A percentile compares a stretch with the other conserved stretches of the same genome.
Evolutionary conservation across 2,113 vertebrate species (phyloP).

Genomic region (Epinephelus cyanopodus): DNA sequence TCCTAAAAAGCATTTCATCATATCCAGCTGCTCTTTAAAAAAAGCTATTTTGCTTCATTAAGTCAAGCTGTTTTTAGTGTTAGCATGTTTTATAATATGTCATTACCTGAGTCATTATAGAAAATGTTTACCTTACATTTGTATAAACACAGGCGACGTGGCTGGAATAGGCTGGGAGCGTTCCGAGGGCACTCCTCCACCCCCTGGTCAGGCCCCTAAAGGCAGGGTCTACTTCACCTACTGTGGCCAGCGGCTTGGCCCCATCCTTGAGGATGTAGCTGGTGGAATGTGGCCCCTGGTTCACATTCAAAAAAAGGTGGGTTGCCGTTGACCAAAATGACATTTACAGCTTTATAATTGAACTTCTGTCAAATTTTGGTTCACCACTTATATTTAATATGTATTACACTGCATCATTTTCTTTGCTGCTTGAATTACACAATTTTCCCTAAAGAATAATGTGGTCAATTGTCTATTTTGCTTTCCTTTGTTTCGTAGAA

Average conservation of each 20-base stretch:
- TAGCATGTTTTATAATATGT: background rate
- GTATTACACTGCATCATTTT: background rate
- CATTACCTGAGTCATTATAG: background rate
- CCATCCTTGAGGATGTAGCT: slow-evolving; percentile 94
- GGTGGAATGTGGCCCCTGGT: slow-evolving; percentile 99
- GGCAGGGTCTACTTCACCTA: slow-evolving; percentile 98
- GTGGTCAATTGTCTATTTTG: background rate
- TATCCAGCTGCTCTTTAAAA: slow-evolving; percentile 45
- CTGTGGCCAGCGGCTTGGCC: slow-evolving; percentile 93
- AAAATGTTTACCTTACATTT: background rate
- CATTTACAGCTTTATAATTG: background rate
- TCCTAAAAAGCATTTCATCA: background rate
- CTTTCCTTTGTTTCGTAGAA: slow-evolving; percentile 83
- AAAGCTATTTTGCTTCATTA: slow-evolving; percentile 31
- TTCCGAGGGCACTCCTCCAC: slow-evolving; percentile 94
- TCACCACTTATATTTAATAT: background rate
- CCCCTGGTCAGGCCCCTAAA: slow-evolving; percentile 95
- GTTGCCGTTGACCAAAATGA: slow-evolving; percentile 48
- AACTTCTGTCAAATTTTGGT: background rate
- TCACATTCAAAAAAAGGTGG: slow-evolving; percentile 98
- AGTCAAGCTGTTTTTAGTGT: background rate
- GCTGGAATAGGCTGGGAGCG: slow-evolving; percentile 99
- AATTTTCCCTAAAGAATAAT: background rate
- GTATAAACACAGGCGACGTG: slow-evolving; percentile 87
- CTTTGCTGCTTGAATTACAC: background rate